Conservation (phyloP, 1,140 invertebrate genomes). For the Panulirus ornatus region DNA sequence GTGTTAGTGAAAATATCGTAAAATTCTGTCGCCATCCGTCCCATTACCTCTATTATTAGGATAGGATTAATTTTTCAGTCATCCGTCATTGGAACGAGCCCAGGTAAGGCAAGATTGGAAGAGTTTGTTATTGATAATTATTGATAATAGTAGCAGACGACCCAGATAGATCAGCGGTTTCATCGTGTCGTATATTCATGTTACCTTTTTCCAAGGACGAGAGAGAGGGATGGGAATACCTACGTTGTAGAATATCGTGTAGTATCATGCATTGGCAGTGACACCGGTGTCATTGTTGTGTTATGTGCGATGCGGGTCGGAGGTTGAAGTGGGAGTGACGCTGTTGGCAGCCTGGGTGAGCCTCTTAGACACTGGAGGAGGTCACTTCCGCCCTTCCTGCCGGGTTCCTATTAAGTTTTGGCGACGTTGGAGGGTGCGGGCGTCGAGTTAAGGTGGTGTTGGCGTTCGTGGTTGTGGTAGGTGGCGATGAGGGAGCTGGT, state of each 20-base stretch:
- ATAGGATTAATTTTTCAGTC: constrained; percentile 73
- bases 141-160: constrained; percentile 59
- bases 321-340: constrained; percentile 1
- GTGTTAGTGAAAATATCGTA: constrained; percentile 70
- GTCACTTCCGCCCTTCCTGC: constrained; percentile 56
- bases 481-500: background rate
- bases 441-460: background rate
- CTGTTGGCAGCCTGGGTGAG: constrained; percentile 3
- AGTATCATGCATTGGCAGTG: background rate
- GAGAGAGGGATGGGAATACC: background rate
- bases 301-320: no score
- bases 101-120: constrained; percentile 53
- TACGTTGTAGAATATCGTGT: background rate
- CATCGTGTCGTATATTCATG: background rate
- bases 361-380: background rate
- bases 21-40: constrained; percentile 72
- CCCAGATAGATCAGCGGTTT: constrained; percentile 19
- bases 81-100: constrained; percentile 73
- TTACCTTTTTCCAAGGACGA: background rate
- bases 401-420: background rate
- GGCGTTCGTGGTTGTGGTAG: background rate
- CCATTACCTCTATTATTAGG: constrained; percentile 71
- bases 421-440: background rate
- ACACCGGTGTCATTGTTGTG: background rate
- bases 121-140: constrained; percentile 4